phyloP scores from a whole-genome alignment of 2,888 invertebrate genomes.

The Coecobrya sp. region DNA sequence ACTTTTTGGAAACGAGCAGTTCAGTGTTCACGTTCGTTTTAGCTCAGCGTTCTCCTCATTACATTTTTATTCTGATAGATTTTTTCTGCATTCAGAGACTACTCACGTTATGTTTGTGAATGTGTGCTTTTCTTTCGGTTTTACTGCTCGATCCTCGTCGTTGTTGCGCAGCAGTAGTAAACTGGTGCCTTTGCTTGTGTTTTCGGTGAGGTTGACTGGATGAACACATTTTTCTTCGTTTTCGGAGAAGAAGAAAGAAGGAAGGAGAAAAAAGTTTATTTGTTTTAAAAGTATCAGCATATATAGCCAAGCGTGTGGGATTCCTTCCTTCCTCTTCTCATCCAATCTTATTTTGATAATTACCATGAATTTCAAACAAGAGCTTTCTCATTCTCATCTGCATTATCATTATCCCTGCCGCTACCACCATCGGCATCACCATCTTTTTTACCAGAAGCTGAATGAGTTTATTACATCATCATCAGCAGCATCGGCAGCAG shows the following conservation, averaged over 20 bases:
- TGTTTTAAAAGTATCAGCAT: constrained; percentile 59
- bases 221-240: not conserved
- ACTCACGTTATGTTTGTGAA: not conserved
- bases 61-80: constrained; percentile 33
- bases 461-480: constrained; percentile 37
- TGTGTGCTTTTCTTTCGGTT: not conserved
- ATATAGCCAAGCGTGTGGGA: not conserved
- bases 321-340: constrained; percentile 28
- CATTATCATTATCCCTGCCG: constrained; percentile 14
- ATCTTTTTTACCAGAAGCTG: constrained; percentile 28
- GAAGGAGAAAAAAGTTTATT: constrained; percentile 56
- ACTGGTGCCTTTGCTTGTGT: not conserved
- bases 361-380: constrained; percentile 66
- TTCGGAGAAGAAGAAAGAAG: constrained; percentile 24
- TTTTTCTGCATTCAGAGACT: not conserved
- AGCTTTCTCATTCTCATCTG: constrained; percentile 17
- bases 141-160: not conserved
- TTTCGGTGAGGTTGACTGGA: constrained; percentile 1
- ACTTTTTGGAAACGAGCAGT: constrained; percentile 26
- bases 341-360: constrained; percentile 62
- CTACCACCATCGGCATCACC: constrained; percentile 33
- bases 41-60: constrained; percentile 30
- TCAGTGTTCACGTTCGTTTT: constrained; percentile 5
- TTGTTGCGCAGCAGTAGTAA: constrained; percentile 10
- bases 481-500: not conserved